Percentiles rank a stretch among this genome's conserved stretches.
These are phyloP conservation scores for Melanocharis versteri DNA, from an alignment of 2,113 vertebrate genomes.

Conservation along the genomic window DNA sequence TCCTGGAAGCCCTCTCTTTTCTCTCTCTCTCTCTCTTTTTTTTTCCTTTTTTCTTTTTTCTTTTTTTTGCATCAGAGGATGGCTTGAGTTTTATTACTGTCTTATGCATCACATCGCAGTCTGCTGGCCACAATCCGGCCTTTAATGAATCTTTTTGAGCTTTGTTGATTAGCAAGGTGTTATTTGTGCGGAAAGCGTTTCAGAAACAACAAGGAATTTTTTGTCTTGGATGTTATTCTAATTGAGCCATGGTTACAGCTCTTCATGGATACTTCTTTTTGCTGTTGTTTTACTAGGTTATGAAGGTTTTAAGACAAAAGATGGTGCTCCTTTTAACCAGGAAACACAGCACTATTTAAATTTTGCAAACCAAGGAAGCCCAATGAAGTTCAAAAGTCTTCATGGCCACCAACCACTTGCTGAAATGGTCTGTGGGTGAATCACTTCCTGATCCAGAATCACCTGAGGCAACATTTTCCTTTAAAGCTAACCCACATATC, in stretches of 20 bases:
- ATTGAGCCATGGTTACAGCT: neutral
- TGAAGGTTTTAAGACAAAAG: neutral
- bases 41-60: no score
- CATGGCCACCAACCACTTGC: neutral
- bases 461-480: neutral
- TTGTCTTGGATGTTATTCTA: neutral
- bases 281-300: neutral
- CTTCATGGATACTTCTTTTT: neutral
- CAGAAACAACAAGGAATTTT: neutral
- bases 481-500: neutral
- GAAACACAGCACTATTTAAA: neutral
- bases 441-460: neutral
- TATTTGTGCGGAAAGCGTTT: neutral
- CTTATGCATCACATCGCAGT: neutral
- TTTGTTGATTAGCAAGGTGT: neutral
- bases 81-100: neutral
- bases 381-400: neutral
- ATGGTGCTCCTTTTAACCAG: neutral
- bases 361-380: neutral
- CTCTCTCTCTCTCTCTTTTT: no score
- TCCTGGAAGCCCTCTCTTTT: neutral
- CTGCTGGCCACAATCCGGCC: neutral
- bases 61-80: rapidly evolving
- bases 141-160: neutral
- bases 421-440: neutral